phyloP scores from a whole-genome alignment of 2,888 invertebrate species.

The Eupeodes luniger region DNA sequence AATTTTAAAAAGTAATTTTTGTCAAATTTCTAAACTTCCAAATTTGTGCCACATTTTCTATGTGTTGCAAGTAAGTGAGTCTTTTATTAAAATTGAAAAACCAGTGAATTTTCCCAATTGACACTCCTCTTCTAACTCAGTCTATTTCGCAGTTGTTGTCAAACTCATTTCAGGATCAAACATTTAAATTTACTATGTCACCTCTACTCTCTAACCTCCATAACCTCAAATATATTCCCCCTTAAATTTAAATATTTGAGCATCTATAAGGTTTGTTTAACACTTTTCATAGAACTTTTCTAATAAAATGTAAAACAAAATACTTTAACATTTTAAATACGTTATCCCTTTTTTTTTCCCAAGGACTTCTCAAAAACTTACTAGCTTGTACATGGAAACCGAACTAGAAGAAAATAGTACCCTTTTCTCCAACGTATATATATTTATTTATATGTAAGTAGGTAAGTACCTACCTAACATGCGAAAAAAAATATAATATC shows the following conservation, averaged over 20 bases:
- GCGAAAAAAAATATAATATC: slow-evolving; percentile 58
- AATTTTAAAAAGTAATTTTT: too few relatives aligned
- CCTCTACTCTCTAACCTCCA: background rate
- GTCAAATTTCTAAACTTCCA: too few relatives aligned
- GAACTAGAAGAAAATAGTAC: background rate
- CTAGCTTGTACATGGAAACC: background rate
- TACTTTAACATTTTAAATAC: slow-evolving; percentile 13
- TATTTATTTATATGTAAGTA: background rate
- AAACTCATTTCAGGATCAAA: background rate
- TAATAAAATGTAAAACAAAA: slow-evolving; percentile 36
- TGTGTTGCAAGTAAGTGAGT: too few relatives aligned
- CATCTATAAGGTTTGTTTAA: background rate
- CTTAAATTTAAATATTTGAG: background rate
- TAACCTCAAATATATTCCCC: too few relatives aligned
- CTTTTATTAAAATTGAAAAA: too few relatives aligned
- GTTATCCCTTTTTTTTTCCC: background rate
- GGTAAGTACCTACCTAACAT: slow-evolving; percentile 9
- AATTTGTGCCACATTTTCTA: too few relatives aligned
- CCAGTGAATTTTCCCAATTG: too few relatives aligned
- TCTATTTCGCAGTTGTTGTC: too few relatives aligned
- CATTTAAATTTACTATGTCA: background rate
- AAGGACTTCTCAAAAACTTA: background rate
- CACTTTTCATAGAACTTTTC: slow-evolving; percentile 8
- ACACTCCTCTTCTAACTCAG: too few relatives aligned
- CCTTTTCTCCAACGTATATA: background rate